These are phyloP conservation scores for Hippotragus niger DNA, from an alignment of 2,113 vertebrate genomes.

Conservation along the genomic window DNA sequence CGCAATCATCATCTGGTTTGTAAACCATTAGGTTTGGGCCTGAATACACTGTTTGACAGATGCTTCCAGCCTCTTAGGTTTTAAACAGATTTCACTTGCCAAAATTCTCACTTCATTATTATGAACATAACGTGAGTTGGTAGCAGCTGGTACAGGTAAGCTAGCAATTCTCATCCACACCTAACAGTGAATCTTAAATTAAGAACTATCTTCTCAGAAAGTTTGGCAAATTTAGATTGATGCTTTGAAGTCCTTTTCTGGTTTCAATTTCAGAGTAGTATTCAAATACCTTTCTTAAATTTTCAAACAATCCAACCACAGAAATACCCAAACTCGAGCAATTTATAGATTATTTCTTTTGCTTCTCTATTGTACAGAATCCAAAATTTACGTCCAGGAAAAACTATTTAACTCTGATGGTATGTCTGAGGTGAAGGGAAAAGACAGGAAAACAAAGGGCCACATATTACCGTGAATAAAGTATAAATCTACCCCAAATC, in stretches of 20 bases:
- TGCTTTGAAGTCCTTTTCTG: not conserved
- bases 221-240: not conserved
- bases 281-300: not conserved
- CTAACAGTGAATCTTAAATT: not conserved
- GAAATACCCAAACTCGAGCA: not conserved
- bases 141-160: constrained; percentile 66
- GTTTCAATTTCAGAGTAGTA: not conserved
- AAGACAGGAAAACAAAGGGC: not conserved
- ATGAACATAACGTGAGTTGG: constrained; percentile 27
- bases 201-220: constrained; percentile 3
- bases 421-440: not conserved
- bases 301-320: not conserved
- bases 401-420: not conserved
- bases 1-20: constrained; percentile 68
- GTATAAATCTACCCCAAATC: not conserved
- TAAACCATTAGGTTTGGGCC: constrained; percentile 48
- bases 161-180: not conserved
- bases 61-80: constrained; percentile 58
- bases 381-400: not conserved
- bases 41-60: constrained; percentile 67
- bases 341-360: constrained; percentile 11
- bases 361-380: not conserved
- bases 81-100: constrained; percentile 68
- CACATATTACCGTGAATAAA: not conserved
- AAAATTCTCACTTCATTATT: constrained; percentile 47